A percentile compares a stretch with the other conserved stretches of the same genome.
phyloP scores from a whole-genome alignment of 92 coral and sea anemone species.

The Epizoanthus fatuus region DNA sequence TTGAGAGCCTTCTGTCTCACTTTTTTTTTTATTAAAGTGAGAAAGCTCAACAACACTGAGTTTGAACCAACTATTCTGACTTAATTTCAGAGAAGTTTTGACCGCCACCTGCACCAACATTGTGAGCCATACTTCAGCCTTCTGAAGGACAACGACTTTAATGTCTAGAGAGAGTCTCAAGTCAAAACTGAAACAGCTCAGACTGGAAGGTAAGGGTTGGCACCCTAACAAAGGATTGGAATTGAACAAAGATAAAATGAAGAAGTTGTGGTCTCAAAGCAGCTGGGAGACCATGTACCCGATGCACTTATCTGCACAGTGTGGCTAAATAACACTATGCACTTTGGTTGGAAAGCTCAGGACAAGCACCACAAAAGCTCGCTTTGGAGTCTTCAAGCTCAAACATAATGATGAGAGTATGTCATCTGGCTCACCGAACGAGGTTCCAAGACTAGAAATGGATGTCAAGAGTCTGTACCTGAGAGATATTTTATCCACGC shows the following conservation, averaged over 20 bases:
- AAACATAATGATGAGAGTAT: slow-evolving; percentile 18
- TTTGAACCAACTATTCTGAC: slow-evolving; percentile 25
- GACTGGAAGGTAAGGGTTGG: too few species aligned
- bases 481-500: slow-evolving; percentile 37
- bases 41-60: slow-evolving; percentile 17
- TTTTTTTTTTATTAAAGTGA: slow-evolving; percentile 15
- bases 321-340: slow-evolving; percentile 68
- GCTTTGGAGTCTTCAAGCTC: too few species aligned
- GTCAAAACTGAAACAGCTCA: too few species aligned
- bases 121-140: too few species aligned
- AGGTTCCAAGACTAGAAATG: slow-evolving; percentile 57
- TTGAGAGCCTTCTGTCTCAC: slow-evolving; percentile 19
- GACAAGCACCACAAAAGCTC: slow-evolving; percentile 8
- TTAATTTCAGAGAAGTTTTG: background rate
- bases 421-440: slow-evolving; percentile 50
- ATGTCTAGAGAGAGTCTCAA: too few species aligned
- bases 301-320: slow-evolving; percentile 10
- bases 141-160: too few species aligned
- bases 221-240: background rate
- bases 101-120: too few species aligned
- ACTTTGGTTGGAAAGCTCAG: slow-evolving; percentile 66
- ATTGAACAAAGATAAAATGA: background rate
- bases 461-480: slow-evolving; percentile 35
- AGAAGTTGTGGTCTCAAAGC: slow-evolving; percentile 44
- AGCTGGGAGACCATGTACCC: slow-evolving; percentile 30